Percentiles rank a stretch among this genome's conserved stretches.
These are phyloP conservation scores for Indicator indicator DNA, from an alignment of 2,113 vertebrate species.

Conservation along the genomic window DNA sequence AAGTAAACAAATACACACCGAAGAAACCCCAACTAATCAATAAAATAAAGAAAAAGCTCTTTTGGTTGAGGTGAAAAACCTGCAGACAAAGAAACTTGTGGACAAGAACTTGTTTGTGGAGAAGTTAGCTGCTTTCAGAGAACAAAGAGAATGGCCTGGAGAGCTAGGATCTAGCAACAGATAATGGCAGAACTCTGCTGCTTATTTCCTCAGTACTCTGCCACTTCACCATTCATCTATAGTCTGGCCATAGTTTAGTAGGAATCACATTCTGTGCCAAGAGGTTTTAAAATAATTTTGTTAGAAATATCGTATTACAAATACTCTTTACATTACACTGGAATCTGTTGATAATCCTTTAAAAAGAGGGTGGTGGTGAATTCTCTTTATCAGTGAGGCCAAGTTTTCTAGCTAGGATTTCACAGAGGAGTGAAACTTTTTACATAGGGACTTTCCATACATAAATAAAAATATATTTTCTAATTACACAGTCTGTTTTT, in stretches of 20 bases:
- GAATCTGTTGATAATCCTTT: neutral
- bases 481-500: neutral
- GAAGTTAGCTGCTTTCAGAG: neutral
- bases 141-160: rapidly evolving
- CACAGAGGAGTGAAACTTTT: neutral
- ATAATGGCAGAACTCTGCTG: neutral
- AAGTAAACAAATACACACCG: neutral
- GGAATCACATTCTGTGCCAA: neutral
- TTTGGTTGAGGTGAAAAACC: neutral
- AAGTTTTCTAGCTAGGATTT: neutral
- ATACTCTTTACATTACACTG: neutral
- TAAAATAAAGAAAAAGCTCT: neutral
- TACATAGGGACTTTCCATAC: neutral
- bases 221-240: neutral
- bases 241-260: neutral
- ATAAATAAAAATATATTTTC: neutral
- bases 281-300: neutral
- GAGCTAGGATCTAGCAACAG: neutral
- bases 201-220: neutral
- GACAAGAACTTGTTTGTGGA: rapidly evolving
- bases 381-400: neutral
- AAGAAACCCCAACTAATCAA: neutral
- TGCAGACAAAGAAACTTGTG: neutral
- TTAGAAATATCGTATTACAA: neutral
- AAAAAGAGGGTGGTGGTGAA: rapidly evolving